Conservation (phyloP, 2,113 vertebrate genomes). For the Tiliqua scincoides region DNA sequence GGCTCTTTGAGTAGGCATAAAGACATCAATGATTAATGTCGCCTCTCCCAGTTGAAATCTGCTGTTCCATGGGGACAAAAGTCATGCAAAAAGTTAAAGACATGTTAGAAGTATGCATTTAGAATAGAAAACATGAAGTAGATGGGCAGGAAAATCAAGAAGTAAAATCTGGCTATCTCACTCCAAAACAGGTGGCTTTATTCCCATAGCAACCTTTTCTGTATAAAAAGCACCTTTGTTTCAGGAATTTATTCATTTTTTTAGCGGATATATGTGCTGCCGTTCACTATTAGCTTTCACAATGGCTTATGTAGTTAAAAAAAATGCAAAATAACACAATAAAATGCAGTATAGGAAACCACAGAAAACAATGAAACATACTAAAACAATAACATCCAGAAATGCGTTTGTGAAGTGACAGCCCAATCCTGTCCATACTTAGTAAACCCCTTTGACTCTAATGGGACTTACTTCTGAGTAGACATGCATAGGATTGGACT, state of each 20-base stretch:
- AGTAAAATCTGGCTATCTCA: conserved; percentile 19
- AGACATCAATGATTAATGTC: neutral
- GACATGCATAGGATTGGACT: too few species aligned
- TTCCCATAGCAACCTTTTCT: conserved; percentile 64
- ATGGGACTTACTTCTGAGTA: too few species aligned
- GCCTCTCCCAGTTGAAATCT: neutral
- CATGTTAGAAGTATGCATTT: fast-evolving
- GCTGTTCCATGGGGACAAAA: neutral
- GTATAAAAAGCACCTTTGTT: conserved; percentile 47
- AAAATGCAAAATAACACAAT: too few species aligned
- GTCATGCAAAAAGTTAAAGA: neutral
- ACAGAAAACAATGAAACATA: too few species aligned
- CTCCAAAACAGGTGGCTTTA: conserved; percentile 48
- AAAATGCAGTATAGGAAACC: too few species aligned
- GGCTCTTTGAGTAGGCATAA: neutral
- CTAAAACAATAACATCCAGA: too few species aligned
- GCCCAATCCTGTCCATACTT: too few species aligned
- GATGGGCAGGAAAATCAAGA: conserved; percentile 11
- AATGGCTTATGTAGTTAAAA: too few species aligned
- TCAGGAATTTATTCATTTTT: conserved; percentile 14
- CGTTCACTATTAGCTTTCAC: too few species aligned
- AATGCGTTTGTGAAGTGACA: too few species aligned
- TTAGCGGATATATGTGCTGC: too few species aligned
- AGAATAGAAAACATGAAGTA: neutral
- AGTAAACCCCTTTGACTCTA: too few species aligned